Evolutionary conservation across 2,113 vertebrate genomes (phyloP).

Genomic region (Podarcis cretensis): DNA sequence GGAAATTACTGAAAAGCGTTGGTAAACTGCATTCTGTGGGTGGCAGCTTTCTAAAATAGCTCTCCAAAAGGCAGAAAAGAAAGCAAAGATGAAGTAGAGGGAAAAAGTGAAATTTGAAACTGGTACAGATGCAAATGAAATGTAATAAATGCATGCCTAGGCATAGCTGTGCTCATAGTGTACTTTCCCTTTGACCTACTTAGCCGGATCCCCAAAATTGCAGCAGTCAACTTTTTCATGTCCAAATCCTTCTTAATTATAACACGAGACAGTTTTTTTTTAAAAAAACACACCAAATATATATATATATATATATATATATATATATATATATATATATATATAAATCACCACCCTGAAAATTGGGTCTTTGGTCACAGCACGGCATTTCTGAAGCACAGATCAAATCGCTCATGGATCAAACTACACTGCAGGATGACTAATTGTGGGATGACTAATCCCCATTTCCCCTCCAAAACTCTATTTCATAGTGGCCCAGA

Average conservation of each 20-base stretch:
- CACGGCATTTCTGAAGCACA: slow-evolving; percentile 52
- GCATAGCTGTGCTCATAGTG: neutral
- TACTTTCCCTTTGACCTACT: neutral
- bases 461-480: slow-evolving; percentile 55
- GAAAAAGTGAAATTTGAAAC: slow-evolving; percentile 32
- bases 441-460: slow-evolving; percentile 65
- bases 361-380: slow-evolving; percentile 33
- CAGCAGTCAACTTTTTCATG: neutral
- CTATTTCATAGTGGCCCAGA: slow-evolving; percentile 52
- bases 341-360: slow-evolving; percentile 16
- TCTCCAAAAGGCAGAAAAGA: slow-evolving; percentile 20
- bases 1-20: slow-evolving; percentile 20
- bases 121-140: neutral
- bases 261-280: slow-evolving; percentile 37
- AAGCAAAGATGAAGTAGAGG: slow-evolving; percentile 29
- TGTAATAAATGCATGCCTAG: neutral
- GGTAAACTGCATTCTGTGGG: slow-evolving; percentile 14
- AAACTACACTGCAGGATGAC: slow-evolving; percentile 53
- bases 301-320: too few species aligned
- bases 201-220: neutral
- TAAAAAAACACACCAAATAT: neutral
- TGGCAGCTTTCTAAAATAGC: neutral
- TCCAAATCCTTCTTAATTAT: neutral
- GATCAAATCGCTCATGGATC: slow-evolving; percentile 43
- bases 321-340: too few species aligned